Evolutionary conservation across 2,888 invertebrate species (phyloP).

Genomic region (Aleiodes leptofemur): DNA sequence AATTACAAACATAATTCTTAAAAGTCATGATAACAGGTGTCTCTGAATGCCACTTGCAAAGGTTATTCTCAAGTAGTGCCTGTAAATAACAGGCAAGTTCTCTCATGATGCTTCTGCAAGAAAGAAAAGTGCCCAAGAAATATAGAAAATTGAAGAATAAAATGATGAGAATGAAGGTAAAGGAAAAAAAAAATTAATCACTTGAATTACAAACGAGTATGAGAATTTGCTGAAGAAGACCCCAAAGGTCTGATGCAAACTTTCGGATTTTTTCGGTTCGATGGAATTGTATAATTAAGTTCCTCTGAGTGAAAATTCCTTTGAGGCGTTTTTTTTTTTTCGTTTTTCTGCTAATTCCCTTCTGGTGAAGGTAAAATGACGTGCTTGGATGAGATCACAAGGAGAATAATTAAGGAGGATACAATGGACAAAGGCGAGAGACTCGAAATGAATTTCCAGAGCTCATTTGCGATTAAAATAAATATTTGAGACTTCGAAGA

Average conservation of each 20-base stretch:
- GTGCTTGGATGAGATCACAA: no score
- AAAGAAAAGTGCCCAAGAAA: not conserved
- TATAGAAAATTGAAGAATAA: no score
- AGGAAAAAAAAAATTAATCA: not conserved
- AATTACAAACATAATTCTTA: no score
- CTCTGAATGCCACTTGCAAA: not conserved
- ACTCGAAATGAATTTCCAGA: no score
- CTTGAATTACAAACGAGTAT: not conserved
- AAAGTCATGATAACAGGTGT: no score
- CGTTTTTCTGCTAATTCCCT: not conserved
- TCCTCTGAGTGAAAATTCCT: conserved; percentile 18
- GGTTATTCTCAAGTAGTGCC: not conserved
- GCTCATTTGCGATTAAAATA: no score
- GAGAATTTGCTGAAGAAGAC: not conserved
- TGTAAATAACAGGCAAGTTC: no score
- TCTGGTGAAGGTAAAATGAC: no score
- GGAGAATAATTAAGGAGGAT: no score
- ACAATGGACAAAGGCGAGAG: no score
- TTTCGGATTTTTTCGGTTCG: conserved; percentile 28
- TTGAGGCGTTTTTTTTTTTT: conserved; percentile 4
- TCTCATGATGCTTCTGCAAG: no score
- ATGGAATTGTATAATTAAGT: conserved; percentile 15
- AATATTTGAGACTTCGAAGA: no score
- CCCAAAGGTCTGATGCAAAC: conserved; percentile 14
- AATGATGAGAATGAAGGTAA: not conserved